phyloP scores from a whole-genome alignment of 2,888 invertebrate genomes.

The Heliconius ethilla region DNA sequence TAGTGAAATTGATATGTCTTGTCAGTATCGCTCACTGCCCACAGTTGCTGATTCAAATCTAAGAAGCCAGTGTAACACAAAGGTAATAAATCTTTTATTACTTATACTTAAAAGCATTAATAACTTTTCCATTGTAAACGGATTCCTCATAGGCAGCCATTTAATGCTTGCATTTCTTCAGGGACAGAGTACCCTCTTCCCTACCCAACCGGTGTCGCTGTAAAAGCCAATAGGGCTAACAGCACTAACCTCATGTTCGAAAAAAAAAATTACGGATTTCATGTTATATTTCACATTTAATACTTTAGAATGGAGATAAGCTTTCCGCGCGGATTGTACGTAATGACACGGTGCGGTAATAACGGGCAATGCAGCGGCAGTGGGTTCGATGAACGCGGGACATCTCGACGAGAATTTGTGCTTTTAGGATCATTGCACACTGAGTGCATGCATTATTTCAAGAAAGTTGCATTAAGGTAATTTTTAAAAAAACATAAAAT shows the following conservation, averaged over 20 bases:
- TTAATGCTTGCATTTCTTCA: too few relatives aligned
- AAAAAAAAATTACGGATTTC: not conserved
- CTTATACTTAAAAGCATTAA: too few relatives aligned
- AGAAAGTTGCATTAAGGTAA: too few relatives aligned
- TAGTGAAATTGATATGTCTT: not conserved
- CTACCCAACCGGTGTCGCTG: too few relatives aligned
- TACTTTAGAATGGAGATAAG: not conserved
- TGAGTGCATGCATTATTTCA: not conserved
- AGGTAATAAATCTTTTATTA: not conserved
- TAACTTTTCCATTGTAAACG: too few relatives aligned
- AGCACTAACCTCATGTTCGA: too few relatives aligned
- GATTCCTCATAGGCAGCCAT: too few relatives aligned
- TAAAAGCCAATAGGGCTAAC: too few relatives aligned
- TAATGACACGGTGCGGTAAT: constrained; percentile 36
- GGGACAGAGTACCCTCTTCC: too few relatives aligned
- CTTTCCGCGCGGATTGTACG: not conserved
- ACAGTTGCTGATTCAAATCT: not conserved
- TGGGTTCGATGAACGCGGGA: constrained; percentile 38
- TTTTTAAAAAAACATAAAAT: too few relatives aligned
- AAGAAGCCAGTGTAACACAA: not conserved
- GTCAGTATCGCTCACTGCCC: not conserved
- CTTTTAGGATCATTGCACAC: constrained; percentile 25
- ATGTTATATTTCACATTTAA: not conserved
- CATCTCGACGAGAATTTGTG: constrained; percentile 28
- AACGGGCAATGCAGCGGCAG: constrained; percentile 32